Base-by-base conservation (phyloP, 2,797 vertebrate species). In the Momotus momota region DNA sequence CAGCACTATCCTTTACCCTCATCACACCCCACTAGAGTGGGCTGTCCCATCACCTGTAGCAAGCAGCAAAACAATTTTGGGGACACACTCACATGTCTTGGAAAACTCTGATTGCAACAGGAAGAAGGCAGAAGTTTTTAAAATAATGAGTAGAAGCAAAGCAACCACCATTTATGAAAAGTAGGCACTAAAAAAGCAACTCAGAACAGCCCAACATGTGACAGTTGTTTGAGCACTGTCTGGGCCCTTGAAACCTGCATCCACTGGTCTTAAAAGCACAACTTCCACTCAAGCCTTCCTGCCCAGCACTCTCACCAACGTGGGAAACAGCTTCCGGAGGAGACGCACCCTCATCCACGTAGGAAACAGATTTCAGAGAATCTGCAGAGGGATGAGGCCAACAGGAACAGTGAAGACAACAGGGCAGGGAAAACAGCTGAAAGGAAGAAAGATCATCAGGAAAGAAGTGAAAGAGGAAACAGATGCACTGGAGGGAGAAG, bases 391-490 rank as follows among this genome's bases (percentile, higher is more conserved):
- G n/a, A 61, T 51, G 46, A 72, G 61, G 81, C 57, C 75, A 88
- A 91, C 81, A 94, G 90, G 81, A 95, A 94, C 26, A 81, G 27
- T 7, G 6, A 46, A 58, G 71, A 75, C 64, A 83, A 81, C 69
- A 58, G 60, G 35, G 14, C 65, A 90, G 65, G 67, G 83, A 61
- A 93, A 96, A 90, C 64, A 88, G 78, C 6, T 54, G 45, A 82
- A 94, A 29, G 29, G 83, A 92, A 90, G 40, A 90, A 85, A 79
- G 29, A 81, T n/a, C 57, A 74, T 61, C 73, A 90, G 78, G 52
- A 92, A 90, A 95, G 77, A 81, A 66, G 62, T 43, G 45, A 94
- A 90, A 94, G 55, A 88, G 95, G 94, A 96, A 97, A 96, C 91
- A 96, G 90, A 88, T 94, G 95, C 81, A 73, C 60, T 49, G 57